Conservation (phyloP, 2,113 vertebrate genomes). For the sheep (Ovis aries) region DNA sequence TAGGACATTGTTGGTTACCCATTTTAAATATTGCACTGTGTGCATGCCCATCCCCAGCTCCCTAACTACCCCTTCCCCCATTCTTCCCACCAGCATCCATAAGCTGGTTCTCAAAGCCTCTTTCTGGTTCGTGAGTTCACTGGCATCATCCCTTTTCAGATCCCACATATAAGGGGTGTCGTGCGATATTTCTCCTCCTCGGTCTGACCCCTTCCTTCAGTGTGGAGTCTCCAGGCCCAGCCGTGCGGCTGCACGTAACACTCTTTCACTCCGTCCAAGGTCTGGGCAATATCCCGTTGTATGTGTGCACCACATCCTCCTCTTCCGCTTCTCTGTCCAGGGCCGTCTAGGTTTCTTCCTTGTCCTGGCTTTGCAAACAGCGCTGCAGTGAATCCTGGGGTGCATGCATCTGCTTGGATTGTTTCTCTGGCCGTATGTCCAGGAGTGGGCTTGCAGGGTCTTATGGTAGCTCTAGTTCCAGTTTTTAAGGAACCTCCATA, state of each 20-base stretch:
- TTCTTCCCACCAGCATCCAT: background rate
- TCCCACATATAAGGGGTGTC: background rate
- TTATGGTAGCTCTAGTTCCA: background rate
- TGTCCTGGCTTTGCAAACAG: background rate
- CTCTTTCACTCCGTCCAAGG: background rate
- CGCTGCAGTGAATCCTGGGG: background rate
- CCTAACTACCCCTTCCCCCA: background rate
- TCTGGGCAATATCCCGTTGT: background rate
- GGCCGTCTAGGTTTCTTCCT: background rate
- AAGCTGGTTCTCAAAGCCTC: background rate
- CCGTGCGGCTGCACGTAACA: background rate
- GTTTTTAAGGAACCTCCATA: background rate
- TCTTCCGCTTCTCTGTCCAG: background rate
- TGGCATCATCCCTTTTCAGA: background rate
- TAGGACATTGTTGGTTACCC: background rate
- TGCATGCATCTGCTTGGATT: background rate
- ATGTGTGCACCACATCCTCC: accelerated
- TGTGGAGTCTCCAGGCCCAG: background rate
- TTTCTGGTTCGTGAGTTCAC: background rate
- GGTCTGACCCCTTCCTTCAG: background rate
- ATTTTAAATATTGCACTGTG: background rate
- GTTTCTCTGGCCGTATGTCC: background rate
- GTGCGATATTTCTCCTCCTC: background rate
- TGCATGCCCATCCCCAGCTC: background rate
- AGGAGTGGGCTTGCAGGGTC: background rate